A percentile compares a stretch with the other conserved stretches of the same genome.
These are phyloP conservation scores for Drosophila antonietae DNA, from an alignment of 2,888 invertebrate genomes.

Conservation along the genomic window DNA sequence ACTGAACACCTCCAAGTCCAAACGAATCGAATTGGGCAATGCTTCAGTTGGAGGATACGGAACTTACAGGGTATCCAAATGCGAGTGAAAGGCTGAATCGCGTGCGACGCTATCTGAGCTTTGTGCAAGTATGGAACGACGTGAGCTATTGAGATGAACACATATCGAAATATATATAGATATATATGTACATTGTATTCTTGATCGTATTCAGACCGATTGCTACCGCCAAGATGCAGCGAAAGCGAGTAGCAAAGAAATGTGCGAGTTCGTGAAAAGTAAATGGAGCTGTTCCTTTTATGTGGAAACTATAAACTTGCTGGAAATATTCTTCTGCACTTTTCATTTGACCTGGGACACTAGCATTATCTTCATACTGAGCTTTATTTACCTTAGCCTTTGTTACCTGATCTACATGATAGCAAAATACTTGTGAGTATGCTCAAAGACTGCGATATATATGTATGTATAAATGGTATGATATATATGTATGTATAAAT, in stretches of 20 bases:
- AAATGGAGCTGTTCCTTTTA: constrained; percentile 17
- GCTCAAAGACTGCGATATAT: no score
- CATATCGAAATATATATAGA: not conserved
- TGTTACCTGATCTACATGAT: constrained; percentile 18
- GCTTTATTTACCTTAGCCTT: not conserved
- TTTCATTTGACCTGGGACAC: constrained; percentile 17
- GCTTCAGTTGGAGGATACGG: not conserved
- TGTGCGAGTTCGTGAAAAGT: constrained; percentile 21
- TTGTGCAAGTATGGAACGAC: constrained; percentile 7
- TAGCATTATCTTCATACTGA: not conserved
- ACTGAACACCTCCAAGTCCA: not conserved
- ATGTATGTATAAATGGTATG: no score
- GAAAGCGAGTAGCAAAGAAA: constrained; percentile 2
- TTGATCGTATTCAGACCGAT: not conserved
- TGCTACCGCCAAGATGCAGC: constrained; percentile 20
- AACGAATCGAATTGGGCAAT: not conserved
- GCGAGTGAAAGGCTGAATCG: constrained; percentile 18
- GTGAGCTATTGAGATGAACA: constrained; percentile 24
- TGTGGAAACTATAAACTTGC: constrained; percentile 24
- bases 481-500: not conserved
- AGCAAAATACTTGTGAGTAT: constrained; percentile 45
- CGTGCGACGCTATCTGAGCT: constrained; percentile 14
- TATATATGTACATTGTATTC: not conserved
- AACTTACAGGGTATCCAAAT: not conserved
- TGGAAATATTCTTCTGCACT: constrained; percentile 26